These are phyloP conservation scores for Eumerus sabulonum DNA, from an alignment of 2,888 invertebrate species.

Conservation along the genomic window DNA sequence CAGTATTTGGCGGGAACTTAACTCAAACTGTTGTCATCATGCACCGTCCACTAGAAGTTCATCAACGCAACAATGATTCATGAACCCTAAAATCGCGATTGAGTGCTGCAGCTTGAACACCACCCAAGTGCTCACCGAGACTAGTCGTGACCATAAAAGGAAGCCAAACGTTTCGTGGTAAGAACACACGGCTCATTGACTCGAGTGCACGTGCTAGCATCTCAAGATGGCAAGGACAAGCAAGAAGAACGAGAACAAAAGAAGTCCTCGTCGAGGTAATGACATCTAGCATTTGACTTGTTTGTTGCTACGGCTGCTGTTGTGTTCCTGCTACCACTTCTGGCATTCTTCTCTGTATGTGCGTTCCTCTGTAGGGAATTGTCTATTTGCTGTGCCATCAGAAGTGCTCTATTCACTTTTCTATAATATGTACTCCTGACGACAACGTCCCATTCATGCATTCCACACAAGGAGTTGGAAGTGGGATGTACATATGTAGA, in stretches of 20 bases:
- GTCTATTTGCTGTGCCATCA: constrained; percentile 57
- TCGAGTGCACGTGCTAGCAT: constrained; percentile 43
- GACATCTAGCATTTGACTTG: constrained; percentile 68
- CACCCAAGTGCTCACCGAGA: constrained; percentile 51
- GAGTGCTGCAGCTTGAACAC: constrained; percentile 55
- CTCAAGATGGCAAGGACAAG: constrained; percentile 2
- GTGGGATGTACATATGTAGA: constrained; percentile 51
- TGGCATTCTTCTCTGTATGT: constrained; percentile 33
- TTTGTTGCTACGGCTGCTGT: constrained; percentile 39
- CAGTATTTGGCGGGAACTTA: too few species aligned
- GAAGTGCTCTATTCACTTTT: constrained; percentile 47
- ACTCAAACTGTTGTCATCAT: too few species aligned
- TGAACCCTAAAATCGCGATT: neutral
- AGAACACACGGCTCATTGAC: constrained; percentile 56
- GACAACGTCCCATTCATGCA: constrained; percentile 50
- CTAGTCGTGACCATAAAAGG: constrained; percentile 27
- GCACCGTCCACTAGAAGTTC: too few species aligned
- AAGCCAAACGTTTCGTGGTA: constrained; percentile 33
- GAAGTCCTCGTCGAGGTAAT: constrained; percentile 55
- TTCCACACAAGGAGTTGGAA: constrained; percentile 35
- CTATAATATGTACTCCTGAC: constrained; percentile 13
- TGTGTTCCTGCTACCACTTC: constrained; percentile 1
- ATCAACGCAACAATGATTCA: too few species aligned
- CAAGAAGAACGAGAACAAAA: constrained; percentile 2
- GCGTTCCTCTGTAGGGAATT: constrained; percentile 48